Base-by-base conservation (phyloP, 2,888 invertebrate species). In the Desoria tigrina region DNA sequence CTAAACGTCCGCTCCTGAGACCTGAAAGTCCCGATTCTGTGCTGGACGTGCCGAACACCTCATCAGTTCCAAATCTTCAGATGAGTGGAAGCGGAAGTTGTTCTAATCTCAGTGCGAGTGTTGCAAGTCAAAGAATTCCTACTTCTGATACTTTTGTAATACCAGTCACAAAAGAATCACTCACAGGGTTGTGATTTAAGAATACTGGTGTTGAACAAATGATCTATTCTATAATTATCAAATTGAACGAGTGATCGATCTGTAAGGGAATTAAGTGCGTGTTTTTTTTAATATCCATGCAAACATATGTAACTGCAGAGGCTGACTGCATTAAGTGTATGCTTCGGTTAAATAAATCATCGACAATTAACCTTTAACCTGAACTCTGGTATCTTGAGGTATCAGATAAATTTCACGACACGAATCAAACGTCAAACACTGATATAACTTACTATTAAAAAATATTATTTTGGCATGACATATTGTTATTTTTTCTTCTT, bases 1-100 rank as follows among this genome's bases (percentile, higher is more conserved):
- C 65, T 55, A 77, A 61, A 50, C 67, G 68, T 42, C 74, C 67
- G 51, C 65, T 71, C 23, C 66, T 70, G 63, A 72, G 76, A 69
- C 75, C 63, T 37, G 74, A 74, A 63, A 67, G 69, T 55, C 57
- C 65, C 27, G 72, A 72, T 7, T 39, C 61, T 42, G 50, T 28
- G 42, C 53, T 37, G 14, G 42, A 54, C 6, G 55, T 58, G 18
- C 60, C 60, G 32, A 50, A 53, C 42, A 42, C 51, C 18, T 64
- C 67, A 32, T 39, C 42, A 57, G 14, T 14, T 59, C 54, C 68
- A 21, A 67, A 57, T 53, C 42, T 65, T 27, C 65, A 61, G 39
- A 58, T 66, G 58, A 66, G 66, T 51, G 49, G 27, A 26, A 28
- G 61, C 23, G n/a, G n/a, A 32, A 32, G 11, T 63, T 65, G 64